Conservation (phyloP, 2,113 vertebrate species). For the Upupa epops region DNA sequence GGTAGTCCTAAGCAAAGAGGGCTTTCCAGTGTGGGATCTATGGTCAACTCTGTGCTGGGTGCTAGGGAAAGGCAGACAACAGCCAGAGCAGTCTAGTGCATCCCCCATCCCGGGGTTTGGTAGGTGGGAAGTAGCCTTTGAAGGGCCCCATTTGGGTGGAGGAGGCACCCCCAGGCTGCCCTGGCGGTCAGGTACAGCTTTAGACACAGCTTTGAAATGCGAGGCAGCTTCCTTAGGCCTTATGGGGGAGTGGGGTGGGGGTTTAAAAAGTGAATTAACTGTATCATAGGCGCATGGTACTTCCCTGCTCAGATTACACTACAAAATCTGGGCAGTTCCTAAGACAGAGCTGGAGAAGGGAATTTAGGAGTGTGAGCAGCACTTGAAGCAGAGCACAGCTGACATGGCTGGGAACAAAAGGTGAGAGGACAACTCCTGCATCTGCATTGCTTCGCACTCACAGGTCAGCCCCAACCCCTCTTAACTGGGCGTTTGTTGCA, state of each 20-base stretch:
- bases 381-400: constrained; percentile 52
- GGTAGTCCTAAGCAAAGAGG: background rate
- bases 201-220: constrained; percentile 38
- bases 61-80: background rate
- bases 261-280: constrained; percentile 56
- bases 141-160: background rate
- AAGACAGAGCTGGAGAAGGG: constrained; percentile 43
- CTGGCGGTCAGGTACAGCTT: background rate
- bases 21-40: background rate
- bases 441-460: background rate
- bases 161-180: background rate
- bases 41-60: rapidly evolving
- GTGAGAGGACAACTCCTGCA: constrained; percentile 30
- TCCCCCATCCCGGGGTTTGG: background rate
- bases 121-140: background rate
- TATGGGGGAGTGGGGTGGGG: background rate
- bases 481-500: background rate
- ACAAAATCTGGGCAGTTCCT: constrained; percentile 71
- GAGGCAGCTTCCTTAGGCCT: constrained; percentile 41
- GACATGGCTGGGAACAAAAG: constrained; percentile 65
- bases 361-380: constrained; percentile 55
- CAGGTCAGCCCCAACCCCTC: constrained; percentile 36
- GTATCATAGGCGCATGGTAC: constrained; percentile 67
- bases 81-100: background rate
- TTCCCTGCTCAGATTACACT: constrained; percentile 75